Evolutionary conservation across 2,888 invertebrate genomes (phyloP), one percentile per base, ranked within the genome.

Genomic region (Cylindroiulus punctatus): DNA sequence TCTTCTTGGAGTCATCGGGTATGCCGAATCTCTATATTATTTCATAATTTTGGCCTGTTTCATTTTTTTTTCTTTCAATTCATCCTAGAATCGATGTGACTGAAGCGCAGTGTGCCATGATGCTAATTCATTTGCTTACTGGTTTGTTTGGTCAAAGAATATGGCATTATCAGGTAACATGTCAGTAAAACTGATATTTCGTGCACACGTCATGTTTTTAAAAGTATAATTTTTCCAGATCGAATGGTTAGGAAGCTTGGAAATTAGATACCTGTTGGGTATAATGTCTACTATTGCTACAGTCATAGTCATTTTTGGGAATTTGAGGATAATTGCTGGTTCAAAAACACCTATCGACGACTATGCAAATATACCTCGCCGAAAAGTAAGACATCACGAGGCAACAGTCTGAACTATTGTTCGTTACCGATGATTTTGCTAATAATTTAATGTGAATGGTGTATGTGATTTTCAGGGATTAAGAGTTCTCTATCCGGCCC

Each of bases 291-390:
- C 7, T n/a, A 26, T 42, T 19, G 40, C 42, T n/a, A 14, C 81
- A 17, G 12, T 81, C 17, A 1, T 44, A 47, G 81, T 84, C 4
- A 86, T 86, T 82, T 22, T 84, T 14, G 36, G 84, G 22, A 86
- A 86, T 36, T 22, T 86, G 26, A 65, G 57, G 47, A 86, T 86
- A 32, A 86, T 86, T 84, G 44, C 52, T 44, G 86, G 86, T 52
- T 84, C 52, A 10, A 30, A 83, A 47, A 86, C 86, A 12, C 65
- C 65, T 22, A 65, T 65, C 22, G 65, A 65, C 8, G 65, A 65
- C 4, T 65, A 22, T n/a, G 65, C 26, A 22, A 65, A 65, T 26
- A 65, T 65, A 65, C 65, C 65, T 65, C 22, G 65, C 22, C 65
- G 65, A 2, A n/a, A 65, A 65, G 65, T 65, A 65, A 65, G 65